Evolutionary conservation across 1,140 invertebrate species (phyloP), one percentile per base, ranked within the genome.

Genomic region (Zaprionus inermis): DNA sequence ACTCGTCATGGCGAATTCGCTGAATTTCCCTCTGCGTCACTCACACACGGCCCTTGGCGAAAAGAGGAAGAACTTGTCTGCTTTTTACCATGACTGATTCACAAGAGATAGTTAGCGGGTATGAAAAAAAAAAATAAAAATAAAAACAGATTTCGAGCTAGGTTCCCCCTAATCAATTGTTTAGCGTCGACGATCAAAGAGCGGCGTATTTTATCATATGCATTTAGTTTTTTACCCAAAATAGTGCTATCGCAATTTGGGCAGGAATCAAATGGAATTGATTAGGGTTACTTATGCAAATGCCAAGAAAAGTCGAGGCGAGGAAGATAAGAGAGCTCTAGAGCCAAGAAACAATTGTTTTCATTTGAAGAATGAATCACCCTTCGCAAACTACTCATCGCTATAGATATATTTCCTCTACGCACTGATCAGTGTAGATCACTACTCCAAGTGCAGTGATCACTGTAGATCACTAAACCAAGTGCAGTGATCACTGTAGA

Each of bases 1-100:
- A 56, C 58, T 72, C 65, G 63, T 72, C 70, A 72, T 38, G 22
- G 34, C 56, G n/a, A 67, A 60, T 72, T 72, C 54, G 12, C 22
- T 18, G 55, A 72, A 66, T 41, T 59, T 56, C 20, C 69, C 22
- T 28, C 22, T 52, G 46, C 56, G 64, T 72, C 63, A 66, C 49
- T 24, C 14, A 14, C 38, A 41, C 14, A 16, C 38, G n/a, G 18
- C 44, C 44, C 44, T 49, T 22, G 11, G 7, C 44, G 6, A 9
- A 16, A 18, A 44, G 38, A 44, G n/a, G n/a, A 44, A 44, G 44
- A 3, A 7, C 1, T 46, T 18, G 9, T 46, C 16, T 46, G 44
- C 44, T 46, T 16, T 16, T 46, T 46, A 18, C 44, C 11, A 20
- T 2, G 18, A 12, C 44, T 49, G 44, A 49, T 22, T 49, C 44